Evolutionary conservation across 2,113 vertebrate genomes (phyloP), one percentile per base, ranked within the genome.

Genomic region (Campylorhamphus procurvoides): DNA sequence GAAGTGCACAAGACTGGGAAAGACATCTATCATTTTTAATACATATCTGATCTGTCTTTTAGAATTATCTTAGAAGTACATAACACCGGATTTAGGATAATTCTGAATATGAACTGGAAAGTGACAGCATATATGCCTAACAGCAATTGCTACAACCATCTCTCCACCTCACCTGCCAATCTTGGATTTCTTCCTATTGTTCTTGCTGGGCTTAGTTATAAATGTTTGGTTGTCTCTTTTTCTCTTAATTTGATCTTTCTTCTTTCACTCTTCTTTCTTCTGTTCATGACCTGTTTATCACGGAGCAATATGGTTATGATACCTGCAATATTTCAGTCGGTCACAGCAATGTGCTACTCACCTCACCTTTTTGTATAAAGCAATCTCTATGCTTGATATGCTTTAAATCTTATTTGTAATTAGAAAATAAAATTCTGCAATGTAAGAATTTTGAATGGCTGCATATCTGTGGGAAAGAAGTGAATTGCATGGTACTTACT

Each of bases 21-120:
- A 40, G 5, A 18, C 9, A 35, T 35, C 55, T 40, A 28, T 44
- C 0, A 8, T 56, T 84, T 93, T 80, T 50, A 37, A 11, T 58
- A 23, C 0, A 0, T 47, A 50, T 50, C 9, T 29, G 3, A 63
- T 2, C 12, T 8, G 0, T 35, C 6, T 78, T 82, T 83, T 53
- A 58, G n/a, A 68, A 77, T 29, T 60, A 18, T 56, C 29, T 72
- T 60, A 49, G 37, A 85, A 40, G 3, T 58, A 49, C 71, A 11
- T 52, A 35, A 69, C 9, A 44, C 1, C 12, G 82, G 37, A 76
- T 53, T 82, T 62, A 78, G 16, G 24, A 40, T 66, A 53, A 74
- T 60, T 39, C 29, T 58, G 31, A 60, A n/a, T 55, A 18, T 14
- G 31, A 50, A 10, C 31, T 67, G 31, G 27, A 31, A 81, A 81